A percentile compares a stretch with the other conserved stretches of the same genome.
phyloP scores from a whole-genome alignment of 2,113 vertebrate species.

The Chamaea fasciata region DNA sequence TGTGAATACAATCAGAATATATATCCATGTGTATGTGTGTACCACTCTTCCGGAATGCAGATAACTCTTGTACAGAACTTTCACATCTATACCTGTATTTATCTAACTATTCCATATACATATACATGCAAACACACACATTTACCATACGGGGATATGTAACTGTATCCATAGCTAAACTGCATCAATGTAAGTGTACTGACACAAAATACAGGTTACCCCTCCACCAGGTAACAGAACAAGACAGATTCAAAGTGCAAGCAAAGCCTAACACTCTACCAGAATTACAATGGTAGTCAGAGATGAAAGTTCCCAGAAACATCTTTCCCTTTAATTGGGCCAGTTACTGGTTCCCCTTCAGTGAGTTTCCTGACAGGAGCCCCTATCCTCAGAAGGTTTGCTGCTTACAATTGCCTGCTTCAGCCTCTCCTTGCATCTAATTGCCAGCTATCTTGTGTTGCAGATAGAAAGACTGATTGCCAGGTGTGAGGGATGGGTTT shows the following conservation, averaged over 20 bases:
- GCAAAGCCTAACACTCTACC: not conserved
- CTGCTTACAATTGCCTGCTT: conserved; percentile 4
- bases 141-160: accelerated
- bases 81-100: not conserved
- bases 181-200: not conserved
- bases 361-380: conserved; percentile 39
- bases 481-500: conserved; percentile 6
- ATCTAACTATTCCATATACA: not conserved
- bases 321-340: conserved; percentile 47
- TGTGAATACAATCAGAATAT: not conserved
- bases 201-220: not conserved
- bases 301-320: conserved; percentile 37
- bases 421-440: conserved; percentile 13
- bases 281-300: not conserved
- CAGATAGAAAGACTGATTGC: conserved; percentile 16
- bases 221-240: not conserved
- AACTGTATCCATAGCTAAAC: not conserved
- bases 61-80: not conserved
- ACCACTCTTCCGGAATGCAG: not conserved
- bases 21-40: no score
- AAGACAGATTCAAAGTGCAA: not conserved
- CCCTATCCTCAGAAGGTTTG: conserved; percentile 30
- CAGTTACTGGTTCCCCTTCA: conserved; percentile 40
- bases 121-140: not conserved
- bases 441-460: not conserved